Evolutionary conservation across 1,140 invertebrate genomes (phyloP), one percentile per base, ranked within the genome.

Genomic region (Chionoecetes opilio): DNA sequence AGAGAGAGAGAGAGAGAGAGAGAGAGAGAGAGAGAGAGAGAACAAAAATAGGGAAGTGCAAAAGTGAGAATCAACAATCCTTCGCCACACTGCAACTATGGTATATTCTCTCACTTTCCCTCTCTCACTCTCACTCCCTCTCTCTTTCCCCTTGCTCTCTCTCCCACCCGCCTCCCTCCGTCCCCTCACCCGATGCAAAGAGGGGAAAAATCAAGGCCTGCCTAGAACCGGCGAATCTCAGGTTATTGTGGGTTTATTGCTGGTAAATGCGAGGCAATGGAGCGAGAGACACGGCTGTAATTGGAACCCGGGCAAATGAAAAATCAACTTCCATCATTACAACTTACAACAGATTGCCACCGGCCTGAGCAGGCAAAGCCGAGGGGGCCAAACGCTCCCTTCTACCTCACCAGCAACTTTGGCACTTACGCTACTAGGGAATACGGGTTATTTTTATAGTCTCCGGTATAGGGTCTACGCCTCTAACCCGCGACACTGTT

Each of bases 281-380:
- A 95, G 37, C 94, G 91, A 11, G n/a, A 82, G 94, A 95, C 94
- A 87, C 91, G 84, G 34, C 90, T 92, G 90, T 95, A 95, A 95
- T 95, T 95, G 94, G 94, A 95, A 95, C 88, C 90, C 53, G 90
- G 92, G 38, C 84, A 91, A 95, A 95, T 95, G 94, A 95, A 95
- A 95, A 95, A 95, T 95, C 94, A 95, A 95, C 90, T 91, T 95
- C 84, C 94, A 95, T 95, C 94, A 95, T 95, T 95, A 95, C 89
- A 95, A 92, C 94, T 95, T 95, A 95, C 94, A 95, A 95, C 94
- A 95, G 94, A 95, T 92, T 95, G 94, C 90, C 94, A 92, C 94
- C 94, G 14, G 75, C 75, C 84, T 88, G 90, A 87, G 41, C 90
- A 91, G 94, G 94, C 75, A 38, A 46, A 75, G 82, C 31, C 90